Evolutionary conservation across 1,140 invertebrate genomes (phyloP).

Genomic region (Cylas formicarius): DNA sequence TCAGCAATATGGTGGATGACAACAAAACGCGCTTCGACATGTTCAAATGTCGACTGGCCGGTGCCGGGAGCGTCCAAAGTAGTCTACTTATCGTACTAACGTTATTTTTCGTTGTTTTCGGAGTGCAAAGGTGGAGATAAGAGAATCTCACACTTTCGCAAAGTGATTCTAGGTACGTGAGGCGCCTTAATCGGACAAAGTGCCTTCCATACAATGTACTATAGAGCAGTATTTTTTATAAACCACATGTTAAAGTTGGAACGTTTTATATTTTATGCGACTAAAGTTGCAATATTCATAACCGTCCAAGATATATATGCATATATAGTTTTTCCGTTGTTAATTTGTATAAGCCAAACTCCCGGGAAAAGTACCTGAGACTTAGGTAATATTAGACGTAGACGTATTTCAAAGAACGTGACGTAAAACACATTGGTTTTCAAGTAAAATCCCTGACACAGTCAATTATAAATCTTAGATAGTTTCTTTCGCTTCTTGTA

Average conservation of each 20-base stretch:
- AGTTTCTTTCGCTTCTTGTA: constrained; percentile 5
- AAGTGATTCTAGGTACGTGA: no score
- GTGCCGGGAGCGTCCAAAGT: constrained; percentile 46
- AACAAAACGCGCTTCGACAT: constrained; percentile 76
- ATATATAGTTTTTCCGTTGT: no score
- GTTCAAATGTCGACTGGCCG: constrained; percentile 86
- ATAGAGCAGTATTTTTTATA: not conserved
- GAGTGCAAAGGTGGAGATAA: constrained; percentile 15
- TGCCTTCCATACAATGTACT: not conserved
- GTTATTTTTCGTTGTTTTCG: constrained; percentile 21
- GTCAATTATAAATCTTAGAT: constrained; percentile 21
- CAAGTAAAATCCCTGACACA: constrained; percentile 16
- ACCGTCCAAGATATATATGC: no score
- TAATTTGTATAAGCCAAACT: no score
- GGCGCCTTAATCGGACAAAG: not conserved
- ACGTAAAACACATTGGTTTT: not conserved
- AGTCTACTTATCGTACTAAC: constrained; percentile 23
- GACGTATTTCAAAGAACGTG: not conserved
- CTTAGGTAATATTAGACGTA: no score
- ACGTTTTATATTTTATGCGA: not conserved
- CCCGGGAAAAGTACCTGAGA: no score
- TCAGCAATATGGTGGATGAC: constrained; percentile 74
- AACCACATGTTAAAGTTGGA: not conserved
- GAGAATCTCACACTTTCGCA: no score
- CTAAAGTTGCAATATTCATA: no score